Evolutionary conservation across 23 tunicate genomes (phyloP), one percentile per base, ranked within the genome.

Genomic region (Halocynthia aurantium): DNA sequence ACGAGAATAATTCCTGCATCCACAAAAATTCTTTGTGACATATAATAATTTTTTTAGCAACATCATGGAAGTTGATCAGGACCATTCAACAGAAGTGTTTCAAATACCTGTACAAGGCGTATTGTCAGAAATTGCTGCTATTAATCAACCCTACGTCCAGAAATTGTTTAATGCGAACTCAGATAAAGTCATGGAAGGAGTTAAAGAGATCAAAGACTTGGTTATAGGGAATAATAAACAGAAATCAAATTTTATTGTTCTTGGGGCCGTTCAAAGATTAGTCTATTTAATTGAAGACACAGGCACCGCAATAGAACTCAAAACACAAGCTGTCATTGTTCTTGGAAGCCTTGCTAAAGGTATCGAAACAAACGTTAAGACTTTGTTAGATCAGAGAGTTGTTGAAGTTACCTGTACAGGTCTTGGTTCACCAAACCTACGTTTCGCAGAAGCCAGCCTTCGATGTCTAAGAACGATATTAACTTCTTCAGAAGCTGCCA

Each of bases 141-240:
- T 88, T 72, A 84, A 75, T 80, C 85, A 84, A 62, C 88, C 96
- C 0, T 89, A 80, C 52, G 77, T 89, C 22, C 80, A 84, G 8
- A 83, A 89, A 61, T 67, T 89, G 15, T 89, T 51, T 67, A 60
- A 57, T 84, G 68, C 76, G 6, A 79, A 89, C 20, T 31, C 10
- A 0, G 49, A 9, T 17, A 67, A 60, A 20, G 81, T 89, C 6
- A 9, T 89, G 13, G 88, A 89, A 80, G 96, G 96, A 22, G 31
- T 89, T 7, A 78, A 72, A 50, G 85, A 89, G 70, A 89, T 89
- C n/a, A 89, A 89, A 58, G 76, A 84, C 70, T 62, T 89, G 69
- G 88, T 89, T 5, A 89, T 89, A 62, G 96, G 96, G 69, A 89
- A 89, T 82, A 89, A 89, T 77, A 89, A 89, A 61, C 88, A 84